Evolutionary conservation across 2,797 vertebrate genomes (phyloP).

Genomic region (Gymnothorax javanicus): DNA sequence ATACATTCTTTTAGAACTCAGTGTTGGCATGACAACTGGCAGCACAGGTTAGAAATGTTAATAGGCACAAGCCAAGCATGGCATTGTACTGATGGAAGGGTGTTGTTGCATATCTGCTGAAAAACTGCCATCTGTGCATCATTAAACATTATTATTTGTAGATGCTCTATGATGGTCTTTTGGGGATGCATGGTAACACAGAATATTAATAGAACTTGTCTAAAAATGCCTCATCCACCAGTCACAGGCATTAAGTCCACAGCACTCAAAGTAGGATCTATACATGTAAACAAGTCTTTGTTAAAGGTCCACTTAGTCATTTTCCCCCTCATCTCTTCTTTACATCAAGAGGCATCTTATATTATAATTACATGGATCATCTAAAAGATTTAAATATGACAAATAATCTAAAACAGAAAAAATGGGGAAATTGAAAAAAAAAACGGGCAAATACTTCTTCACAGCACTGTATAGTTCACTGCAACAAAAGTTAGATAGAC

Average conservation of each 20-base stretch:
- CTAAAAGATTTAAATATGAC: too few species aligned
- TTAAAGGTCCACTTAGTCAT: too few species aligned
- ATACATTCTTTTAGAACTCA: not conserved
- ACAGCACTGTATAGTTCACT: too few species aligned
- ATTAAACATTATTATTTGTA: not conserved
- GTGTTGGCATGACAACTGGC: conserved; percentile 16
- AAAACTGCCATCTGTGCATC: not conserved
- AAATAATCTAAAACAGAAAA: too few species aligned
- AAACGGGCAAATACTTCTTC: too few species aligned
- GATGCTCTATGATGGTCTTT: not conserved
- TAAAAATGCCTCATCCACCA: not conserved
- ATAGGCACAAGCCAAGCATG: not conserved
- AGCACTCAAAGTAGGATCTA: too few species aligned
- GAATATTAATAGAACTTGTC: not conserved
- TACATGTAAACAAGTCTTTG: too few species aligned
- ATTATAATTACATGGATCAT: too few species aligned
- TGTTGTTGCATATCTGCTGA: not conserved
- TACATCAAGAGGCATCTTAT: too few species aligned
- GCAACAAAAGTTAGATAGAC: too few species aligned
- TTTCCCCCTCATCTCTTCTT: too few species aligned
- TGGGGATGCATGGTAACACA: not conserved
- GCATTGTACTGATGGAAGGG: not conserved
- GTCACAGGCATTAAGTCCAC: not conserved
- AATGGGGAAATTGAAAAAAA: too few species aligned
- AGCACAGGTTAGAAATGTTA: conserved; percentile 6